Evolutionary conservation across 92 coral and sea anemone genomes (phyloP), one percentile per base, ranked within the genome.

Genomic region (Desmophyllum pertusum): DNA sequence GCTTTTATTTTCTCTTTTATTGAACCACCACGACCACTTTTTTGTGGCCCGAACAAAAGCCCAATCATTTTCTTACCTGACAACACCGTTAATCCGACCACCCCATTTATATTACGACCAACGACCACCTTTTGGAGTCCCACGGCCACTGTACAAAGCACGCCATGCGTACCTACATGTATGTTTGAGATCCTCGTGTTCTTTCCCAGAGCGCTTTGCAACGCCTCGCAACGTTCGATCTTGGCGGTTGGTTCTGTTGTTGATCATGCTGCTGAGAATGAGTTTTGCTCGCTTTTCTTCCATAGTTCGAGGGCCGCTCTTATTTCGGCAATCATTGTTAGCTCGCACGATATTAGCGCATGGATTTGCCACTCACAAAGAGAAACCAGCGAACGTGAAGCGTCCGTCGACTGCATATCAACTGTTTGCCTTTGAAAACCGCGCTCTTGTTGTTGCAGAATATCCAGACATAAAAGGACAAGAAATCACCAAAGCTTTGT

Each of bases 321-420:
- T 51, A 72, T 27, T 82, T 57, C 86, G 78, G 55, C 86, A 57
- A 31, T 45, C 59, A 0, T 0, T 7, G 21, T 21, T 82, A 11
- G 27, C 71, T 35, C 67, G 66, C 36, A 4, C 27, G 19, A 13
- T 80, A 35, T 19, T 80, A n/a, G 50, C 65, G 6, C 37, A 50
- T 35, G 67, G 51, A 38, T 72, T 71, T 72, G 72, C 79, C 29
- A 53, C 65, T 6, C 31, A 6, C 29, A 81, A 67, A 36, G 59
- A 65, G 10, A 71, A 39, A 43, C 68, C 76, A 29, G 40, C 39
- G n/a, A 51, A 70, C 38, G 64, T 79, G 21, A 88, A 91, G 83
- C 94, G 89, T 31, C 94, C 92, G 0, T 50, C 85, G 0, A 81
- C 68, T 45, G 79, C 94, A 0, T 91, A 40, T 70, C 45, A 75